Evolutionary conservation across 1,140 invertebrate species (phyloP), one percentile per base, ranked within the genome.

Genomic region (Monomorium pharaonis): DNA sequence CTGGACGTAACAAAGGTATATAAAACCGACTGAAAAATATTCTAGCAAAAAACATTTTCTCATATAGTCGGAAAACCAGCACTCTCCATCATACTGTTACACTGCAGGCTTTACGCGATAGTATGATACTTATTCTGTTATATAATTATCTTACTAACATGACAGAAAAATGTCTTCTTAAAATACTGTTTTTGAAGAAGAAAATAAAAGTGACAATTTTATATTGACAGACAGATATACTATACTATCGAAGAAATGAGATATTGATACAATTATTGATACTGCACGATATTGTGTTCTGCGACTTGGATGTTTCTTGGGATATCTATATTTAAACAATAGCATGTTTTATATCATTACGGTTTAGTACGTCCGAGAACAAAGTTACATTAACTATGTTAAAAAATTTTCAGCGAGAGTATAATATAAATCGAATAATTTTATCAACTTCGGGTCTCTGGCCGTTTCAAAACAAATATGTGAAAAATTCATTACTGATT

Each of bases 381-480:
- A 42, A 27, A 24, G n/a, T n/a, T n/a, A n/a, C 2, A 10, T 58
- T 27, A 27, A 18, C n/a, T 12, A 77, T 77, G 75, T 12, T 77
- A 30, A 1, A 1, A 1, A 77, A 77, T 30, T 77, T 77, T 30
- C 9, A 16, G 5, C 56, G 58, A 30, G 24, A 77, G 12, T 63
- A 77, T 7, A 77, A 77, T 16, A 16, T 77, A 12, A 77, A 77
- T 1, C 24, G 42, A 6, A 0, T 77, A 63, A n/a, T 77, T 5
- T 63, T 77, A 18, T 77, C 37, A 4, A 30, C 3, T 0, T 9
- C 33, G 16, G 75, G 75, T 33, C 75, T 77, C 14, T 77, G 75
- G 75, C 58, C 42, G 3, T 63, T 63, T 49, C 75, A 77, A 49
- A 49, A 3, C 10, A 77, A 21, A 0, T 0, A 5, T 14, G 2